These are phyloP conservation scores for Pinctada fucata DNA, from an alignment of 2,888 invertebrate genomes.

Conservation along the genomic window DNA sequence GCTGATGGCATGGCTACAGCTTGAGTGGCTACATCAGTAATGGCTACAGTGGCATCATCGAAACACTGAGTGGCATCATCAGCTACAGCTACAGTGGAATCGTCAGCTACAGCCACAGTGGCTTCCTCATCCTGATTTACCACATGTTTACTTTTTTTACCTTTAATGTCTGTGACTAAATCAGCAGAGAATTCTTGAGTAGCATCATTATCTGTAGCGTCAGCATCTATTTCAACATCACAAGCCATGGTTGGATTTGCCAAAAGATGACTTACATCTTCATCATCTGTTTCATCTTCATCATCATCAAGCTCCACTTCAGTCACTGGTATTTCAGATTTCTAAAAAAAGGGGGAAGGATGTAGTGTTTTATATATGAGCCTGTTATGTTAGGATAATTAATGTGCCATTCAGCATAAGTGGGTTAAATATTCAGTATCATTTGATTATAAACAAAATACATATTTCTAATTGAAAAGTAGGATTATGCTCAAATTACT, in stretches of 20 bases:
- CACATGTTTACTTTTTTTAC: background rate
- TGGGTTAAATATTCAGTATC: no score
- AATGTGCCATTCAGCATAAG: no score
- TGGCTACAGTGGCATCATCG: constrained; percentile 22
- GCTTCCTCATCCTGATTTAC: constrained; percentile 11
- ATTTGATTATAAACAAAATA: no score
- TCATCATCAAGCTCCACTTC: constrained; percentile 47
- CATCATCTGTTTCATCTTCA: constrained; percentile 42
- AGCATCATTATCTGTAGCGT: constrained; percentile 25
- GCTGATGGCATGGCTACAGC: background rate
- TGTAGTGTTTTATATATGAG: no score
- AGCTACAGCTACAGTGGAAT: constrained; percentile 23
- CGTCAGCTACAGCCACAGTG: constrained; percentile 10
- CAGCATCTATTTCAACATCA: constrained; percentile 36
- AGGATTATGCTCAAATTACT: no score
- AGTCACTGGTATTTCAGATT: constrained; percentile 32
- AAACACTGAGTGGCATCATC: constrained; percentile 41
- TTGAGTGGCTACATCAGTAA: background rate
- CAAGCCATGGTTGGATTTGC: constrained; percentile 60
- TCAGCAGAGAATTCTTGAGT: constrained; percentile 25
- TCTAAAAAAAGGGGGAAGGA: no score
- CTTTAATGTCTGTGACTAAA: background rate
- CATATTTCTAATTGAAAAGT: no score
- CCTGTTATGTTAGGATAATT: background rate
- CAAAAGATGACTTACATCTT: constrained; percentile 52